Conservation (phyloP, 2,113 vertebrate genomes). For the Salvelinus fontinalis region DNA sequence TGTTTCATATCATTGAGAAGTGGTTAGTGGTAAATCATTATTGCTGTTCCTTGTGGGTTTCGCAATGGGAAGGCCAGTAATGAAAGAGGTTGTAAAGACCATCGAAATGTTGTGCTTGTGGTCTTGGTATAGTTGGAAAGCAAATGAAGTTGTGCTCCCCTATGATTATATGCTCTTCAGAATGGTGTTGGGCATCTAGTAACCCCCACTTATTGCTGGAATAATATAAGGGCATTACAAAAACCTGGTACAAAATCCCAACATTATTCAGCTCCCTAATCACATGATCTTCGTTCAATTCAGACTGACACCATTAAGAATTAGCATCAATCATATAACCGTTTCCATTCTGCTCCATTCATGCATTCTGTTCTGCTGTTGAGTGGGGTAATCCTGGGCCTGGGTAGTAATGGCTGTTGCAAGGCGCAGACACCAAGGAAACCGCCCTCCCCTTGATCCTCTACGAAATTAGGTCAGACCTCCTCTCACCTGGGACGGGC, state of each 20-base stretch:
- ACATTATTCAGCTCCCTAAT: slow-evolving; percentile 20
- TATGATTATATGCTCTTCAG: slow-evolving; percentile 12
- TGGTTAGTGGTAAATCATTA: slow-evolving; percentile 36
- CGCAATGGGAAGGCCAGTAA: slow-evolving; percentile 21
- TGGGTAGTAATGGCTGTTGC: slow-evolving; percentile 27
- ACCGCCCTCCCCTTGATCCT: slow-evolving; percentile 47
- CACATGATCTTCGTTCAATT: slow-evolving; percentile 16
- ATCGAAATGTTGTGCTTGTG: slow-evolving; percentile 8
- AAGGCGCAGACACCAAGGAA: slow-evolving; percentile 50
- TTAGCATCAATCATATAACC: slow-evolving; percentile 22
- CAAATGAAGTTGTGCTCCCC: background rate
- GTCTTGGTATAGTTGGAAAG: background rate
- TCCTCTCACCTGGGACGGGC: slow-evolving; percentile 62
- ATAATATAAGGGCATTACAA: background rate
- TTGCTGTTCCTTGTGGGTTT: slow-evolving; percentile 59
- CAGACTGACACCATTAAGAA: slow-evolving; percentile 15
- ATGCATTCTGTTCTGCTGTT: background rate
- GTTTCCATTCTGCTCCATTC: slow-evolving; percentile 20
- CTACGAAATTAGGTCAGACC: slow-evolving; percentile 69
- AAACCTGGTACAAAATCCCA: slow-evolving; percentile 1
- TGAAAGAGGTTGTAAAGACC: slow-evolving; percentile 18
- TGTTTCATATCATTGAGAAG: slow-evolving; percentile 12
- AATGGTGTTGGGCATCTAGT: background rate
- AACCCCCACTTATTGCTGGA: slow-evolving; percentile 9
- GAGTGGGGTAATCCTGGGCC: slow-evolving; percentile 11